These are phyloP conservation scores for Synanceia verrucosa DNA, from an alignment of 2,797 vertebrate genomes.

Conservation along the genomic window DNA sequence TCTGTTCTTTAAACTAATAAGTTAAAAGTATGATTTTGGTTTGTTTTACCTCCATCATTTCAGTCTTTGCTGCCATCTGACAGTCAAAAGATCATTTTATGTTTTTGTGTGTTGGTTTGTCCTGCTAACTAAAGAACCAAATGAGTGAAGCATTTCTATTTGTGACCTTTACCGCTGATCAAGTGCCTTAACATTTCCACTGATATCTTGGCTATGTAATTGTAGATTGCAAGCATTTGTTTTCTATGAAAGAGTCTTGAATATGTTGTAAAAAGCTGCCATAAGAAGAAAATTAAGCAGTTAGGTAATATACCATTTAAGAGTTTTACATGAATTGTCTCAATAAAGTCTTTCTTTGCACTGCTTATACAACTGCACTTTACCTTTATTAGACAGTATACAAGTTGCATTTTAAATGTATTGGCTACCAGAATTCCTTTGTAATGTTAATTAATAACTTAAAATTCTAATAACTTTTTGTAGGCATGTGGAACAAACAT, in stretches of 20 bases:
- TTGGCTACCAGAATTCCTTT: background rate
- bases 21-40: slow-evolving; percentile 22
- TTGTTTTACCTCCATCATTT: slow-evolving; percentile 50
- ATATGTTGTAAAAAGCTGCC: slow-evolving; percentile 59
- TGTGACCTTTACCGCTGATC: slow-evolving; percentile 67
- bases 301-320: slow-evolving; percentile 66
- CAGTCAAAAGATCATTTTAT: slow-evolving; percentile 23
- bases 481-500: background rate
- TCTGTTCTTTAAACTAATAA: slow-evolving; percentile 13
- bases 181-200: slow-evolving; percentile 85
- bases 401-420: background rate
- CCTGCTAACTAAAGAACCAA: slow-evolving; percentile 72
- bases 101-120: slow-evolving; percentile 34
- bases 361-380: slow-evolving; percentile 42
- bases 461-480: background rate
- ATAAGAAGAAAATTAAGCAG: slow-evolving; percentile 65
- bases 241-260: slow-evolving; percentile 79
- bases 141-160: slow-evolving; percentile 65
- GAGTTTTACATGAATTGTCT: slow-evolving; percentile 68
- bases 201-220: slow-evolving; percentile 72
- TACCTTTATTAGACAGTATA: background rate
- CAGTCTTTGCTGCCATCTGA: slow-evolving; percentile 44
- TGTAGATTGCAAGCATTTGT: slow-evolving; percentile 77
- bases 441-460: too few species aligned
- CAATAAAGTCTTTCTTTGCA: slow-evolving; percentile 81